These are phyloP conservation scores for Halcyon leucocephala DNA, from an alignment of 2,797 vertebrate genomes.

Conservation along the genomic window DNA sequence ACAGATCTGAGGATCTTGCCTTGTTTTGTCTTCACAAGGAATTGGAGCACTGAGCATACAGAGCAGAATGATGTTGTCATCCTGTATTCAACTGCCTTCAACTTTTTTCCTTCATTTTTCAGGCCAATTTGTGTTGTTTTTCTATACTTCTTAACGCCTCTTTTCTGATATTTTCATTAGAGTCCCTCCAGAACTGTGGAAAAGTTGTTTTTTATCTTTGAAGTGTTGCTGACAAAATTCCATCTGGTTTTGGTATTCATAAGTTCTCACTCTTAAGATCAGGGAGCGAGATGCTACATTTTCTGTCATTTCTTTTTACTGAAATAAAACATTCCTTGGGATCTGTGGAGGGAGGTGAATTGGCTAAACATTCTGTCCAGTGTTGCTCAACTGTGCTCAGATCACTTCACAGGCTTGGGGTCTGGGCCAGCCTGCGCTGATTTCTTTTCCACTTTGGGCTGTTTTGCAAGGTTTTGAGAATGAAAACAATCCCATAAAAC, in stretches of 20 bases:
- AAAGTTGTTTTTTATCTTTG: conserved; percentile 6
- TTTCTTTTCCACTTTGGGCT: conserved; percentile 58
- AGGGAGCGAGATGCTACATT: background rate
- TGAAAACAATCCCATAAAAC: conserved; percentile 41
- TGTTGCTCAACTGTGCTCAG: conserved; percentile 50
- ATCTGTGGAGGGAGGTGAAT: background rate
- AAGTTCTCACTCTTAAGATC: background rate
- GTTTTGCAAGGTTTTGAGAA: conserved; percentile 21
- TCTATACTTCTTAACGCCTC: background rate
- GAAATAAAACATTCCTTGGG: conserved; percentile 33
- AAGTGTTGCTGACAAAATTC: conserved; percentile 29
- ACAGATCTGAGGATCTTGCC: background rate
- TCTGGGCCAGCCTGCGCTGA: conserved; percentile 20
- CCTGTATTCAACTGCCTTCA: background rate
- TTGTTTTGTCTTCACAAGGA: background rate
- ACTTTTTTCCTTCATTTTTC: background rate
- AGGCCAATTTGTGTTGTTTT: background rate
- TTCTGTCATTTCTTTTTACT: conserved; percentile 1
- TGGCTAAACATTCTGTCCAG: conserved; percentile 26
- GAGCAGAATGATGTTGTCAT: background rate
- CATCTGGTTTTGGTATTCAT: conserved; percentile 5
- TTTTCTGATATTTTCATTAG: background rate
- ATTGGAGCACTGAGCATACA: background rate
- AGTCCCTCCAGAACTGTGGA: background rate
- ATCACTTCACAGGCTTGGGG: background rate